Conservation (phyloP, 2,888 invertebrate genomes). For the Creontiades dilutus region DNA sequence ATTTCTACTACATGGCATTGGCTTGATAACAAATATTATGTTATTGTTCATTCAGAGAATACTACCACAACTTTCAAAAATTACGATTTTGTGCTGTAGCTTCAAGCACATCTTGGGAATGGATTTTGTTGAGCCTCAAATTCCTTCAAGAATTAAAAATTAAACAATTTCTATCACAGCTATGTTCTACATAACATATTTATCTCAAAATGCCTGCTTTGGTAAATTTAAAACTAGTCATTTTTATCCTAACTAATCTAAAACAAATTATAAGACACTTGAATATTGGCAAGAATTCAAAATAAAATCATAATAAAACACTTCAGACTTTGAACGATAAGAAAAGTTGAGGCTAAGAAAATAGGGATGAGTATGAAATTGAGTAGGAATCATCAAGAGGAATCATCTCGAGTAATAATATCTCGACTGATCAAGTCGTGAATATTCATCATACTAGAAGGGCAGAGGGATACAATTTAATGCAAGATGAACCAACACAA, state of each 20-base stretch:
- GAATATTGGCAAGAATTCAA: conserved; percentile 29
- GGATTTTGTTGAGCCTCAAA: not conserved
- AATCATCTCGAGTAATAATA: too few relatives aligned
- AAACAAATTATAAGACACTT: conserved; percentile 42
- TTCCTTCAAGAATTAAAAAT: conserved; percentile 19
- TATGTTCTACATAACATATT: not conserved
- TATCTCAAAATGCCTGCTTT: not conserved
- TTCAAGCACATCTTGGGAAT: not conserved
- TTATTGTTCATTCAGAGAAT: not conserved
- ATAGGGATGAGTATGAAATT: too few relatives aligned
- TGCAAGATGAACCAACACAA: not conserved
- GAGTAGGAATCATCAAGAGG: too few relatives aligned
- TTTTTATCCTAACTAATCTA: conserved; percentile 18
- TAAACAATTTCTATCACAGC: conserved; percentile 52
- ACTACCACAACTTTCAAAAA: not conserved
- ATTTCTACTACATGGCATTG: not conserved
- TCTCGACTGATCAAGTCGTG: too few relatives aligned
- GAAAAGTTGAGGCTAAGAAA: too few relatives aligned
- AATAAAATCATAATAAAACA: not conserved
- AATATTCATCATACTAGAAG: not conserved
- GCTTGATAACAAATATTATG: not conserved
- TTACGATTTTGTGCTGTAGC: not conserved
- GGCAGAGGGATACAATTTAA: not conserved
- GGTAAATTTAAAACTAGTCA: conserved; percentile 29
- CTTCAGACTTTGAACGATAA: not conserved